Percentiles rank a stretch among this genome's conserved stretches.
Evolutionary conservation across 2,888 invertebrate genomes (phyloP).

Genomic region (Endomychus coccineus): DNA sequence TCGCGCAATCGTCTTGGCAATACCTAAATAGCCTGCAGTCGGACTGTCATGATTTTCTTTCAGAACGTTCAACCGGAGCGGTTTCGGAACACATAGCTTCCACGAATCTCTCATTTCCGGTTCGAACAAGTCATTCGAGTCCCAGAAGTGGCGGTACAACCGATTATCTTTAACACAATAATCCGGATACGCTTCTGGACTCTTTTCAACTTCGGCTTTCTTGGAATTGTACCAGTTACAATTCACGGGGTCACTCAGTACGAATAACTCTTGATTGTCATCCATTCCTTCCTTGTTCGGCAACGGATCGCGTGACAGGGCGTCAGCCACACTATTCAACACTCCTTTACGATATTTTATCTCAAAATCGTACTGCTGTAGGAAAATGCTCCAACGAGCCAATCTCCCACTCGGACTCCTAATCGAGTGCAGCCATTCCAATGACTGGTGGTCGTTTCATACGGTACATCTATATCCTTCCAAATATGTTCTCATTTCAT

Average conservation of each 20-base stretch:
- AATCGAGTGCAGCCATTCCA: slow-evolving; percentile 20
- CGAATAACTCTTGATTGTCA: no score
- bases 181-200: no score
- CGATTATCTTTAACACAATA: no score
- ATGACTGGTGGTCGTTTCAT: slow-evolving; percentile 24
- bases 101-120: slow-evolving; percentile 10
- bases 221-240: no score
- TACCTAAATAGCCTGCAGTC: slow-evolving; percentile 26
- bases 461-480: slow-evolving; percentile 25
- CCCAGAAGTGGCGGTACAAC: no score
- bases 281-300: no score
- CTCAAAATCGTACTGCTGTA: slow-evolving; percentile 21
- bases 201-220: no score
- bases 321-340: slow-evolving; percentile 20
- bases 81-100: slow-evolving; percentile 19
- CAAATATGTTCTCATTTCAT: slow-evolving; percentile 20
- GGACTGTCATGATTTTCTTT: slow-evolving; percentile 19
- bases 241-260: no score
- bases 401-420: slow-evolving; percentile 23
- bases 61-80: slow-evolving; percentile 3
- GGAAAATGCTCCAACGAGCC: slow-evolving; percentile 22
- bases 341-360: no score
- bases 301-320: slow-evolving; percentile 17
- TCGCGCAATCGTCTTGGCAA: slow-evolving; percentile 22
- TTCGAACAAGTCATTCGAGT: slow-evolving; percentile 8